Evolutionary conservation across 37 sponge, comb jelly and placozoan genomes (phyloP), one percentile per base, ranked within the genome.

Genomic region (Ephydatia muelleri): DNA sequence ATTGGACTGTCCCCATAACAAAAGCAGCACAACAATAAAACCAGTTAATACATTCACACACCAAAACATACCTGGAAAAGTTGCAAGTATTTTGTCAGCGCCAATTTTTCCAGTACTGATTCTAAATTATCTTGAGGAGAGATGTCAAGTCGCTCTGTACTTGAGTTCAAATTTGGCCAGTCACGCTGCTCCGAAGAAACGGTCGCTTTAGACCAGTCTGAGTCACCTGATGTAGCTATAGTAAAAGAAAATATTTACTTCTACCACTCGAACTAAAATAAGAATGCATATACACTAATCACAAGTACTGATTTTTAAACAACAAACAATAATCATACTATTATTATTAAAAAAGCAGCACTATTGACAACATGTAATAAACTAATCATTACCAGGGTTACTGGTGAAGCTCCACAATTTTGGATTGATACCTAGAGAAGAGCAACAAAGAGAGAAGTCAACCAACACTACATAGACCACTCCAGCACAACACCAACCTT

Each of bases 41-140:
- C n/a, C n/a, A n/a, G n/a, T n/a, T n/a, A n/a, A n/a, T n/a, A n/a
- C n/a, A n/a, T n/a, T n/a, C n/a, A n/a, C n/a, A n/a, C n/a, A n/a
- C n/a, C n/a, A n/a, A n/a, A n/a, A n/a, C n/a, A n/a, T 38, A 93
- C 93, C 80, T 89, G 73, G 38, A 94, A 94, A 31, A 94, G 79
- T 16, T 79, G 38, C 12, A 85, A 67, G 72, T 91, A 78, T 13
- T 91, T 72, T 66, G 81, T 36, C 57, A 94, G 67, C 11, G 86
- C 85, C 38, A 91, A 39, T 23, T 80, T 82, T 33, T 72, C 84
- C n/a, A 94, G 85, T 3, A 94, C 72, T 64, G 84, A 39, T 38
- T 85, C 75, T 3, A 93, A 73, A 26, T 38, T 85, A 57, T 92
- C 92, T 9, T 67, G 49, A 9, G 77, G 28, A 36, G 88, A 26